Conservation (phyloP, 2,113 vertebrate genomes). For the Gymnorhina tibicen region DNA sequence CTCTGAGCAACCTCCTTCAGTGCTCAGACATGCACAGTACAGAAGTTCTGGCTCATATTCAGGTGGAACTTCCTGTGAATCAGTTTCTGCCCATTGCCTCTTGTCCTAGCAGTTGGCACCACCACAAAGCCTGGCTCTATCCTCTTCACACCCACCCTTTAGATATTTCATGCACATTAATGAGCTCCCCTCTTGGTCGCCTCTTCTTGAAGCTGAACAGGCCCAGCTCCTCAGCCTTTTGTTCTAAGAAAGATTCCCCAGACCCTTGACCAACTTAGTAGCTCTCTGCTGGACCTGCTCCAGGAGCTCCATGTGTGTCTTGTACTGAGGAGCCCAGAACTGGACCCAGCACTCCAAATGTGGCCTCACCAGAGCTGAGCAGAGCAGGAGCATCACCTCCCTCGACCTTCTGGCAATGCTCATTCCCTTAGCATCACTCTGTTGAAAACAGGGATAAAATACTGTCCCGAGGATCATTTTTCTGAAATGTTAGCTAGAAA, state of each 20-base stretch:
- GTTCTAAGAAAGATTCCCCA: neutral
- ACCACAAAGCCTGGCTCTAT: neutral
- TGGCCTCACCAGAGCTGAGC: neutral
- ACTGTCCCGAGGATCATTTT: neutral
- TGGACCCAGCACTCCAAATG: neutral
- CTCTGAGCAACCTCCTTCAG: neutral
- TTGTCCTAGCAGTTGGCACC: neutral
- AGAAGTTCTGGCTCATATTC: neutral
- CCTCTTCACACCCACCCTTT: neutral
- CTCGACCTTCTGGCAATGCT: neutral
- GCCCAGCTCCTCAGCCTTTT: neutral
- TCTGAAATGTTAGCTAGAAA: neutral
- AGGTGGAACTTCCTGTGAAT: neutral
- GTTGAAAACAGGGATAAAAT: neutral
- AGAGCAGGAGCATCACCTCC: neutral
- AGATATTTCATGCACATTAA: neutral
- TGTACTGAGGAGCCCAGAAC: neutral
- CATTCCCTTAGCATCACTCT: neutral
- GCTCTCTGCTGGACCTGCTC: neutral
- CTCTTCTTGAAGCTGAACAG: neutral
- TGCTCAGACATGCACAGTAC: neutral
- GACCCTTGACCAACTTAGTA: neutral
- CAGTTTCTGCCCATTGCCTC: neutral
- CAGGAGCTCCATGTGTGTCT: neutral
- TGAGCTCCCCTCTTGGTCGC: neutral